These are phyloP conservation scores for Fragariocoptes setiger DNA, from an alignment of 1,140 invertebrate species.

Conservation along the genomic window DNA sequence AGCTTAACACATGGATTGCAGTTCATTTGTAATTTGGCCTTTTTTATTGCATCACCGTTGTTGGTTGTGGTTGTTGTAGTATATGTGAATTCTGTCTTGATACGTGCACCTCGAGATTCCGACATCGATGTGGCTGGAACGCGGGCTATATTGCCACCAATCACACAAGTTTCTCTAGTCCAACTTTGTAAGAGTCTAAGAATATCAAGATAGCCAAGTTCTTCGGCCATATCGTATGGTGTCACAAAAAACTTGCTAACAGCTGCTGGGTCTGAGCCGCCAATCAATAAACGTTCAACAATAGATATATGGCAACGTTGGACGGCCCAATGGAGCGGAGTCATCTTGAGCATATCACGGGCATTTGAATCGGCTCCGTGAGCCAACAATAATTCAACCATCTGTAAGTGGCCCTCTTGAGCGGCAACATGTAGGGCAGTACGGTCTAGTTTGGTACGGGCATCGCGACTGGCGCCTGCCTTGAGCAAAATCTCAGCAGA, in stretches of 20 bases:
- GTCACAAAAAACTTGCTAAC: constrained; percentile 54
- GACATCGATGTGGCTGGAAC: no score
- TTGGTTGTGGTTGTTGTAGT: no score
- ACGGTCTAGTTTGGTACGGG: constrained; percentile 61
- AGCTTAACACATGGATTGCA: no score
- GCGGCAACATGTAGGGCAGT: constrained; percentile 59
- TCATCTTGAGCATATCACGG: constrained; percentile 67
- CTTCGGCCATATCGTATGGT: constrained; percentile 36
- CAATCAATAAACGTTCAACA: constrained; percentile 31
- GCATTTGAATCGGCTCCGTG: constrained; percentile 40
- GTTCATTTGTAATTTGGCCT: no score
- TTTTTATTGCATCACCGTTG: no score
- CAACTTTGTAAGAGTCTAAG: constrained; percentile 24
- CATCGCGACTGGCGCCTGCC: constrained; percentile 52
- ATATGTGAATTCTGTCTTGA: no score
- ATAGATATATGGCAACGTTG: constrained; percentile 40
- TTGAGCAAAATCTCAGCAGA: constrained; percentile 46
- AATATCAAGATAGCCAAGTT: constrained; percentile 27
- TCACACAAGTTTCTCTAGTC: no score
- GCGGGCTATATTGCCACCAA: no score
- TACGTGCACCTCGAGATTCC: no score
- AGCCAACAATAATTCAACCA: constrained; percentile 39
- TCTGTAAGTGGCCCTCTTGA: constrained; percentile 43
- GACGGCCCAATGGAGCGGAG: constrained; percentile 71
- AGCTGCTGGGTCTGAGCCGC: constrained; percentile 31